Evolutionary conservation across 2,888 invertebrate genomes (phyloP).

Genomic region (Salticus scenicus): DNA sequence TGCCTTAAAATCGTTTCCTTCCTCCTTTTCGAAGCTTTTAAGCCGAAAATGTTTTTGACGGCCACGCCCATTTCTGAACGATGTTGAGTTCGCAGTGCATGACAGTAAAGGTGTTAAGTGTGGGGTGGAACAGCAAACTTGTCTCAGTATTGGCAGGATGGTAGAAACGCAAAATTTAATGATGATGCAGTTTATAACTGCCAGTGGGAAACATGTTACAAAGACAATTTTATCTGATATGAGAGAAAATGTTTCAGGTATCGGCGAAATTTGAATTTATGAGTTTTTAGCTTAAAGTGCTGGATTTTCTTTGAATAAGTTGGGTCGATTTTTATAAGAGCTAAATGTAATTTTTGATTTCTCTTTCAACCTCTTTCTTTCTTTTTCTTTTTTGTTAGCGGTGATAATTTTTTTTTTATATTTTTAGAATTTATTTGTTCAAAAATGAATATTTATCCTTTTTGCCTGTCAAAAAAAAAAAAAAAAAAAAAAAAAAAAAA

Average conservation of each 20-base stretch:
- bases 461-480: too few species aligned
- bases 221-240: constrained; percentile 13
- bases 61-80: not conserved
- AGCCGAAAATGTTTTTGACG: constrained; percentile 67
- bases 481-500: too few species aligned
- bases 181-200: constrained; percentile 19
- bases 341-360: too few species aligned
- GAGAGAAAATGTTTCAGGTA: not conserved
- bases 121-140: not conserved
- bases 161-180: constrained; percentile 6
- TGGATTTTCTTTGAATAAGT: not conserved
- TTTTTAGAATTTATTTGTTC: too few species aligned
- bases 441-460: too few species aligned
- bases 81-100: constrained; percentile 3
- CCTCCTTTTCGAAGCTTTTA: constrained; percentile 55
- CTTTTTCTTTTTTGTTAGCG: too few species aligned
- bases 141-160: constrained; percentile 3
- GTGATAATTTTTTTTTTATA: too few species aligned
- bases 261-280: constrained; percentile 12
- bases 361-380: too few species aligned
- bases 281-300: not conserved
- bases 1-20: constrained; percentile 60
- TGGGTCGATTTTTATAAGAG: not conserved
- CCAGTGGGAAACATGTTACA: constrained; percentile 12
- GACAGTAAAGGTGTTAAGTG: constrained; percentile 9